phyloP scores from a whole-genome alignment of 2,888 invertebrate genomes.

The Pyrocoelia pectoralis region DNA sequence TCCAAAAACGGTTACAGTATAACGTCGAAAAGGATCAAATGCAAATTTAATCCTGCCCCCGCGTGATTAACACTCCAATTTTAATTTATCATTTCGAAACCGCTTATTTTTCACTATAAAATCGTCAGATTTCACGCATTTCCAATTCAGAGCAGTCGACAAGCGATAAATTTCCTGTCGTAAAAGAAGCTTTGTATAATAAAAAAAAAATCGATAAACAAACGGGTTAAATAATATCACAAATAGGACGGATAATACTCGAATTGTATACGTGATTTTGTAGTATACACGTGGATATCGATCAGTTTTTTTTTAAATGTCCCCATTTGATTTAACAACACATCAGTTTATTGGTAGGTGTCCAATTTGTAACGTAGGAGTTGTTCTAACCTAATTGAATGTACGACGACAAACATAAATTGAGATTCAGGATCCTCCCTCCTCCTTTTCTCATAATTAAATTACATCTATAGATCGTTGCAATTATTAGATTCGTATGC shows the following conservation, averaged over 20 bases:
- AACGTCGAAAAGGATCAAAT: neutral
- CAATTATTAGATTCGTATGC: neutral
- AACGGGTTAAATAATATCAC: no score
- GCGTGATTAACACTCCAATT: neutral
- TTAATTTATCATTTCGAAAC: neutral
- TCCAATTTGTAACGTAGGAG: neutral
- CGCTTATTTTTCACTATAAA: neutral
- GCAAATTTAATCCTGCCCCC: neutral
- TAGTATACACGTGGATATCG: no score
- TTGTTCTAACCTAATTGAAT: conserved; percentile 4
- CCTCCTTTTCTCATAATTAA: neutral
- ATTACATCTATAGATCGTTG: neutral
- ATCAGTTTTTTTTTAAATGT: no score
- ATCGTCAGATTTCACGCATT: neutral
- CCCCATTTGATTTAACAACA: neutral
- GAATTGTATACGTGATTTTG: no score
- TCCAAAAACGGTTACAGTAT: no score
- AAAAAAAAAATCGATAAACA: no score
- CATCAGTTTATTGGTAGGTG: neutral
- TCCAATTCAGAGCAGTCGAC: neutral
- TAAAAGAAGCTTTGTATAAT: no score
- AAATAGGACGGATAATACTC: no score
- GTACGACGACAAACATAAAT: neutral
- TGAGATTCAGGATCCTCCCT: neutral
- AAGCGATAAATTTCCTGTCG: no score